Evolutionary conservation across 2,797 vertebrate species (phyloP), one percentile per base, ranked within the genome.

Genomic region (Paedocypris micromegethes): DNA sequence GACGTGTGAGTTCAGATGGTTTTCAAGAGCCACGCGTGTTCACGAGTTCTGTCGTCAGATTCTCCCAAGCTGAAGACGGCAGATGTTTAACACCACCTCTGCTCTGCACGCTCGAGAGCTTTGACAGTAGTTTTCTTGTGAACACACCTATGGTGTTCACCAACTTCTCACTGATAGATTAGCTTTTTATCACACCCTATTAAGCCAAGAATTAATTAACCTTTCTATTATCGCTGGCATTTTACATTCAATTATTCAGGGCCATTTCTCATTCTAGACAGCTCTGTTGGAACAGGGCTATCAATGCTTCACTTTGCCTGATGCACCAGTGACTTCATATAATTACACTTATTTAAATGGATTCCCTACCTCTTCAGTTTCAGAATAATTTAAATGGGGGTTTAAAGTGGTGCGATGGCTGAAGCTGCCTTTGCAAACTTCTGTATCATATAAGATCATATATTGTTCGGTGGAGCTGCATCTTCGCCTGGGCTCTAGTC

Each of bases 181-280:
- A 75, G 69, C 74, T 62, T 52, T 72, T 78, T 72, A 76, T 74
- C 73, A 70, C 65, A 46, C 54, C 63, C 71, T 70, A 77, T 75
- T 76, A 74, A 77, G 73, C 71, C 40, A 70, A 74, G 73, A 80
- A 76, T 76, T 74, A 76, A 78, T 78, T 77, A 78, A 68, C 71
- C 76, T 76, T 78, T 77, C 74, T 72, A 76, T 76, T 76, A 74
- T 74, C 75, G 67, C 37, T 72, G 74, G 68, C 75, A 74, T 77
- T 77, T 75, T 77, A 77, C 75, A 80, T 80, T 74, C 72, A 72
- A 80, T 78, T 72, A 76, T 76, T 74, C 61, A 55, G 69, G 62
- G 68, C 68, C 68, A 70, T 76, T 78, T 72, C 74, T 78, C 77
- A 74, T 72, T 55, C 68, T 48, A 69, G 74, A 74, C 77, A 76